These are phyloP conservation scores for Sialia sialis DNA, from an alignment of 2,113 vertebrate genomes.

Conservation along the genomic window DNA sequence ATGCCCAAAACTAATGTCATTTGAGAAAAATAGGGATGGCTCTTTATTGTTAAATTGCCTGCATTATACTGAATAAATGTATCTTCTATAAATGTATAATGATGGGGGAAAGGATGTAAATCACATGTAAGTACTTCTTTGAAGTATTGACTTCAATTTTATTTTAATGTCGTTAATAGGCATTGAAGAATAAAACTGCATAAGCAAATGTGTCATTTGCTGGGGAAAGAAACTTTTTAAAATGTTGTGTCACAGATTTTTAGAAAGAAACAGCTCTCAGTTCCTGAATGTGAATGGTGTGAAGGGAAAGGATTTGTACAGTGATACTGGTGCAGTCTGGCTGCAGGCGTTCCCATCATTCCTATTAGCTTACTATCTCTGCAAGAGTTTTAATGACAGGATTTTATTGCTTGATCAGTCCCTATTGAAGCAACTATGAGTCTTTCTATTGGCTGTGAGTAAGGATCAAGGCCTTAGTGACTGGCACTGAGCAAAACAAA, in stretches of 20 bases:
- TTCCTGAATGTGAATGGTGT: neutral
- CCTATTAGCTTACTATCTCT: neutral
- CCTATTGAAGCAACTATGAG: neutral
- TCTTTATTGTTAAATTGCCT: neutral
- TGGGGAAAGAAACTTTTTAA: neutral
- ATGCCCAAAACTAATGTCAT: neutral
- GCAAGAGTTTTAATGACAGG: neutral
- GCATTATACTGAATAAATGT: neutral
- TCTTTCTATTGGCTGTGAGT: neutral
- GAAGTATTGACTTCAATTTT: neutral
- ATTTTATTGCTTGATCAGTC: neutral
- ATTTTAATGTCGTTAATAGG: neutral
- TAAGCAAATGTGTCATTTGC: neutral
- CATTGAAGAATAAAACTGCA: neutral
- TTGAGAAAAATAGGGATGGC: neutral
- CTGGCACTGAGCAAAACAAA: neutral
- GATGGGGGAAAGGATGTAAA: neutral
- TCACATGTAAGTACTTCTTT: neutral
- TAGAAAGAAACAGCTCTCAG: neutral
- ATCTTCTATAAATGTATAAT: neutral
- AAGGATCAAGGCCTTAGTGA: neutral
- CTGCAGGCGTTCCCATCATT: neutral
- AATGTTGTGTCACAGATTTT: neutral
- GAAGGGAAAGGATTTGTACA: neutral
- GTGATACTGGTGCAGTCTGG: neutral